Base-by-base conservation (phyloP, 1,140 invertebrate species). In the Brachionus paranguensis region DNA sequence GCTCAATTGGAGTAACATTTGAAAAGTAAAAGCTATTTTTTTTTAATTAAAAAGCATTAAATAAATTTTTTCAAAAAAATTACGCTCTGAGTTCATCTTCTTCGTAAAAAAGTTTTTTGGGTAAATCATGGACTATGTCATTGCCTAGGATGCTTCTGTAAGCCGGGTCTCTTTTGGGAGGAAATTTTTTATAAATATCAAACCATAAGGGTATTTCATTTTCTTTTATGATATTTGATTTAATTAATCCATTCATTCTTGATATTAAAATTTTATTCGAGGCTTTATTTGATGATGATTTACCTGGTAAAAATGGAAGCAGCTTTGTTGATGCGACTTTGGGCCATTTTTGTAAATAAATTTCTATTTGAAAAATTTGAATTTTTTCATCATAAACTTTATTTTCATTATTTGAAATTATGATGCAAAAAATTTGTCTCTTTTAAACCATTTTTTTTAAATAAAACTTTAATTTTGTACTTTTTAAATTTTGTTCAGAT, bases 61-160 rank as follows among this genome's bases (percentile, higher is more conserved):
- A 27, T n/a, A n/a, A 27, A 27, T 29, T 78, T 12, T 47, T 27
- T 29, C 14, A n/a, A 45, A 12, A 17, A 47, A 50, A 41, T 91
- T 92, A 95, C 94, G 92, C 93, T 92, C 95, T 91, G n/a, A 94
- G 90, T 74, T 90, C 87, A 90, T 96, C 95, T 91, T 96, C 95
- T 84, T 92, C 88, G 86, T 95, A 96, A 85, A 95, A 93, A 83
- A 96, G 94, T 70, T 91, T 87, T 86, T 88, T 91, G 24, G 78
- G 78, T 12, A 68, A 27, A 12, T 14, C 7, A 43, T 53, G 27
- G 5, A 64, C 50, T n/a, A 94, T 88, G 55, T 91, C 88, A 29
- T 91, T 89, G 11, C 91, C 88, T 1, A 91, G 89, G 33, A 90
- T 89, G 29, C 91, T 91, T 86, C 93, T 91, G 78, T 93, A 94